Evolutionary conservation across 2,113 vertebrate species (phyloP), one percentile per base, ranked within the genome.

Genomic region (Prochilodus magdalenae): DNA sequence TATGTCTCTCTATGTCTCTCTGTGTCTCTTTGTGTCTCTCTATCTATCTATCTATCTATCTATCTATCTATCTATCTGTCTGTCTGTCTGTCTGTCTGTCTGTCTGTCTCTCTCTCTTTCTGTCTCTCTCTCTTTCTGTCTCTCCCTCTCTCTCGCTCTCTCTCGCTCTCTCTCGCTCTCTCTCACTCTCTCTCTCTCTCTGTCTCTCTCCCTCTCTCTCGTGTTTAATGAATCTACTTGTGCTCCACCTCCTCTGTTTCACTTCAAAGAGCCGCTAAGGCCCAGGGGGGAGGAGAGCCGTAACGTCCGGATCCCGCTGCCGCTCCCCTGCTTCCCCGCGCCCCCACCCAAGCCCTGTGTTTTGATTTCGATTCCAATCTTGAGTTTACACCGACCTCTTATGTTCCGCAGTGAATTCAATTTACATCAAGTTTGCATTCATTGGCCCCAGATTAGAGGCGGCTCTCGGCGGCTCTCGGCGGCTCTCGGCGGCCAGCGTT

Each of bases 261-360:
- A 59, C 55, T 70, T 79, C 69, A 60, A 55, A 29, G 40, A 30
- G 7, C 44, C 6, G 20, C 30, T 27, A 0, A 40, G 40, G 36
- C 66, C 20, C 33, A 13, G 66, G 66, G 20, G 66, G 66, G 66
- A 8, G 63, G 63, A 63, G 55, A 16, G 33, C 30, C 36, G 53
- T 49, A 60, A 73, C 60, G 47, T 65, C 36, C 73, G 70, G 60
- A 76, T 71, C 65, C 44, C 66, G n/a, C 15, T n/a, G 20, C 36
- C 36, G 57, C 51, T 33, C 24, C 15, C 40, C n/a, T 33, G 8
- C 26, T 20, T 33, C 73, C 60, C n/a, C n/a, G n/a, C n/a, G n/a
- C n/a, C n/a, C n/a, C n/a, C n/a, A n/a, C n/a, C n/a, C n/a, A n/a
- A n/a, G n/a, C n/a, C n/a, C n/a, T n/a, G n/a, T n/a, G 33, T 4